Conservation (phyloP, 2,113 vertebrate species). For the Rutilus rutilus region DNA sequence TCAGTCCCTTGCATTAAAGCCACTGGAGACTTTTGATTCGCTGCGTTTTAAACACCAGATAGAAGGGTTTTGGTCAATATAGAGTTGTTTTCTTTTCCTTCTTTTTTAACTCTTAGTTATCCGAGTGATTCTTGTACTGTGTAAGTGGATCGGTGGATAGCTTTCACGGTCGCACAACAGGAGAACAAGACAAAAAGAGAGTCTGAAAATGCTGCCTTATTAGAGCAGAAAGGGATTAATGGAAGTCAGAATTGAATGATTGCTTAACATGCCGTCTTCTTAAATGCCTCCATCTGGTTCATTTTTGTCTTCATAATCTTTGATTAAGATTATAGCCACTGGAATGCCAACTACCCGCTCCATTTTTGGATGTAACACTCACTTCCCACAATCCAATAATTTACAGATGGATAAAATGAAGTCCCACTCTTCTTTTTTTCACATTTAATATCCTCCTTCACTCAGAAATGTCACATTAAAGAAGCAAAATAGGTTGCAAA, state of each 20-base stretch:
- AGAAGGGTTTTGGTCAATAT: slow-evolving; percentile 30
- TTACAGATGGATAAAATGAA: neutral
- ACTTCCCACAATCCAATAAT: neutral
- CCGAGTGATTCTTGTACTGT: neutral
- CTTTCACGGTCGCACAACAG: neutral
- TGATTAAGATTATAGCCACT: neutral
- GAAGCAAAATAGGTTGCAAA: neutral
- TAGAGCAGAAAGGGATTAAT: neutral
- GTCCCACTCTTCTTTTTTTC: neutral
- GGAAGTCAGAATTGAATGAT: neutral
- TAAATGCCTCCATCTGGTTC: slow-evolving; percentile 4
- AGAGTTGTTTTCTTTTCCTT: slow-evolving; percentile 21
- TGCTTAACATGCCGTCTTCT: neutral
- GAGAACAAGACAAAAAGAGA: neutral
- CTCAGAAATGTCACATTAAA: neutral
- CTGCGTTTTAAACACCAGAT: slow-evolving; percentile 51
- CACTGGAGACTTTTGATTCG: slow-evolving; percentile 67
- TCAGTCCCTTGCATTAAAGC: slow-evolving; percentile 67
- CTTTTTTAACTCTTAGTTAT: neutral
- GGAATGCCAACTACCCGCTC: neutral
- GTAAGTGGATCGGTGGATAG: neutral
- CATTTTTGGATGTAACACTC: neutral
- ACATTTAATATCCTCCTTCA: neutral
- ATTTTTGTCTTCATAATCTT: neutral
- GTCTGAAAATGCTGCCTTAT: neutral